These are phyloP conservation scores for Coptodon bakossiorum DNA, from an alignment of 2,113 vertebrate genomes.

Conservation along the genomic window DNA sequence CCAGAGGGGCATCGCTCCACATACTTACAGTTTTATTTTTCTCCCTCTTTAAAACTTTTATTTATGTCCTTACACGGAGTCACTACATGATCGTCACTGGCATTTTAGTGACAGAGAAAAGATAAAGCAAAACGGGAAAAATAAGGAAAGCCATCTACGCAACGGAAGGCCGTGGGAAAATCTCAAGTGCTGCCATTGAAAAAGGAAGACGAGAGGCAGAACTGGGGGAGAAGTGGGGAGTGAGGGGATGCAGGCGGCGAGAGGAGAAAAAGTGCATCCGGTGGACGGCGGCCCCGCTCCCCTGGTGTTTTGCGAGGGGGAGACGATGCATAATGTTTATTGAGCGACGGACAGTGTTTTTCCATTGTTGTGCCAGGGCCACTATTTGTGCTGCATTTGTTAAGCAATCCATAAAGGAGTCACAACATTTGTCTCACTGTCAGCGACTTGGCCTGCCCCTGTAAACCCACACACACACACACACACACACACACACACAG, in stretches of 20 bases:
- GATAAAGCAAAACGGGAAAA: background rate
- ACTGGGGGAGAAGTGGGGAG: background rate
- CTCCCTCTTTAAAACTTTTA: slow-evolving; percentile 13
- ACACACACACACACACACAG: background rate
- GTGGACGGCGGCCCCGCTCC: slow-evolving; percentile 32
- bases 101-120: slow-evolving; percentile 21
- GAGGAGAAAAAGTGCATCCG: slow-evolving; percentile 53
- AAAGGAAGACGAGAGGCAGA: slow-evolving; percentile 4
- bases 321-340: slow-evolving; percentile 53
- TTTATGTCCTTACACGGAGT: slow-evolving; percentile 59
- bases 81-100: slow-evolving; percentile 47
- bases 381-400: slow-evolving; percentile 56
- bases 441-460: slow-evolving; percentile 32
- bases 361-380: slow-evolving; percentile 54
- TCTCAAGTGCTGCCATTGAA: slow-evolving; percentile 8
- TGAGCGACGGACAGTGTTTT: slow-evolving; percentile 57
- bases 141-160: background rate
- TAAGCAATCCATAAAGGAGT: slow-evolving; percentile 63
- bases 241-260: slow-evolving; percentile 28
- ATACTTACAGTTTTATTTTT: slow-evolving; percentile 32
- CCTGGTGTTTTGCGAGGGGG: slow-evolving; percentile 35
- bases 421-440: slow-evolving; percentile 63
- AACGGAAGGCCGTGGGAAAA: slow-evolving; percentile 46
- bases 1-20: slow-evolving; percentile 48
- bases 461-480: slow-evolving; percentile 4